These are phyloP conservation scores for Synodontis membranacea DNA, from an alignment of 2,113 vertebrate genomes.

Conservation along the genomic window DNA sequence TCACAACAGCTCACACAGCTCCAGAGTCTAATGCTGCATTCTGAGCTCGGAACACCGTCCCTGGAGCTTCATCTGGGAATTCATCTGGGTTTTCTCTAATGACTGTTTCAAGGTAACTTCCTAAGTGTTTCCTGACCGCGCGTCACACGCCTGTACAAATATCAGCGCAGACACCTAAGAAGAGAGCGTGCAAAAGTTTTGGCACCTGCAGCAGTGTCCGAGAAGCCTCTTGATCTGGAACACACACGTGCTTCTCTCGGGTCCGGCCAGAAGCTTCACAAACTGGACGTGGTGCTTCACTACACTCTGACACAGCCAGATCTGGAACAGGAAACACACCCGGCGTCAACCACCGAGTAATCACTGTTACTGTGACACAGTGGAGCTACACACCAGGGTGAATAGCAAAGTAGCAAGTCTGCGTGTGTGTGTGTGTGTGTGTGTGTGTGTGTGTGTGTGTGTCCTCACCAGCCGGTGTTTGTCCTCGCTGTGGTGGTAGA, in stretches of 20 bases:
- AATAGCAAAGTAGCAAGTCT: too few species aligned
- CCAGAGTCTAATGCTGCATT: too few species aligned
- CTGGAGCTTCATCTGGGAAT: too few species aligned
- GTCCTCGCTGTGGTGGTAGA: slow-evolving; percentile 91
- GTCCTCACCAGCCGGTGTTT: slow-evolving; percentile 87
- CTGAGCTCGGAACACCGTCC: too few species aligned
- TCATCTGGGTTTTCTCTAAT: too few species aligned
- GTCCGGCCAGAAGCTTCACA: slow-evolving; percentile 84
- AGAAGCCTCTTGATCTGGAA: slow-evolving; percentile 96
- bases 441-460: not conserved
- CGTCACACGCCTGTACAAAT: too few species aligned
- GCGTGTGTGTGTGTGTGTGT: not conserved
- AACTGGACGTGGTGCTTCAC: slow-evolving; percentile 88
- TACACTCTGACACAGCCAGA: slow-evolving; percentile 94
- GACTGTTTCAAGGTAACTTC: too few species aligned
- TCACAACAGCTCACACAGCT: not conserved
- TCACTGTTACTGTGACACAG: not conserved
- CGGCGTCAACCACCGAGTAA: not conserved
- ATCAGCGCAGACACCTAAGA: too few species aligned
- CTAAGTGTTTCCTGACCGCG: too few species aligned
- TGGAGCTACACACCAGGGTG: not conserved
- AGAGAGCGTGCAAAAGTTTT: not conserved
- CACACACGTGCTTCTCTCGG: slow-evolving; percentile 85
- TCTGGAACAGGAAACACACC: slow-evolving; percentile 70
- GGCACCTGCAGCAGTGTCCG: slow-evolving; percentile 94